Conservation (phyloP, 2,888 invertebrate species). For the Drosophila mimetica region DNA sequence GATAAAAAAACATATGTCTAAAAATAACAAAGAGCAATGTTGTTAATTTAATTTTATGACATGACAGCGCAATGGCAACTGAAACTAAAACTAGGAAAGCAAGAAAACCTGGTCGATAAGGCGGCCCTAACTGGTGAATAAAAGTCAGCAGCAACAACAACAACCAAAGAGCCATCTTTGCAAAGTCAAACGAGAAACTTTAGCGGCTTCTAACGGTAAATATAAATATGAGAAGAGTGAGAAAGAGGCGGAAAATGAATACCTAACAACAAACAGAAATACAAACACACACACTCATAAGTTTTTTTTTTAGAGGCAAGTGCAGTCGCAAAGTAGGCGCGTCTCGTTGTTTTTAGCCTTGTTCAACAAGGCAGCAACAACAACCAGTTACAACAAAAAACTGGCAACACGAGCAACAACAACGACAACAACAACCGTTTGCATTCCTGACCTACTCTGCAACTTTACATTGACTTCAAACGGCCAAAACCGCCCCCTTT, state of each 20-base stretch:
- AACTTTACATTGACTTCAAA: conserved; percentile 50
- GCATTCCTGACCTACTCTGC: conserved; percentile 76
- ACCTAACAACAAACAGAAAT: conserved; percentile 56
- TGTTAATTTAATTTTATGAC: conserved; percentile 67
- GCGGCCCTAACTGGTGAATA: conserved; percentile 23
- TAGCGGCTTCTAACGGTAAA: conserved; percentile 70
- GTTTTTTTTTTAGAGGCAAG: conserved; percentile 35
- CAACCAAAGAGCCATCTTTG: conserved; percentile 43
- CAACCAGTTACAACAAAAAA: conserved; percentile 8
- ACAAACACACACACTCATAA: conserved; percentile 7
- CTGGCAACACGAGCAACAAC: conserved; percentile 26
- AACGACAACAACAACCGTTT: conserved; percentile 49
- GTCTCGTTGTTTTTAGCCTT: conserved; percentile 64
- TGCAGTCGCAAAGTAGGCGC: conserved; percentile 75
- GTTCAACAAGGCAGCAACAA: conserved; percentile 50
- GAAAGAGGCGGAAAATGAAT: conserved; percentile 19
- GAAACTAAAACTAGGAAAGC: conserved; percentile 1
- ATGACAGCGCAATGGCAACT: conserved; percentile 48
- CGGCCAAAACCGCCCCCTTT: conserved; percentile 24
- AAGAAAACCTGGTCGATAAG: conserved; percentile 44
- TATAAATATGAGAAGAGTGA: conserved; percentile 50
- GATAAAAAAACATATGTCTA: conserved; percentile 29
- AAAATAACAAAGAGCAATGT: conserved; percentile 36
- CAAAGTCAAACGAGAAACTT: conserved; percentile 52
- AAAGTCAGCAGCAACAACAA: background rate